These are phyloP conservation scores for Acomys russatus DNA, from an alignment of 2,797 vertebrate genomes.

Conservation along the genomic window DNA sequence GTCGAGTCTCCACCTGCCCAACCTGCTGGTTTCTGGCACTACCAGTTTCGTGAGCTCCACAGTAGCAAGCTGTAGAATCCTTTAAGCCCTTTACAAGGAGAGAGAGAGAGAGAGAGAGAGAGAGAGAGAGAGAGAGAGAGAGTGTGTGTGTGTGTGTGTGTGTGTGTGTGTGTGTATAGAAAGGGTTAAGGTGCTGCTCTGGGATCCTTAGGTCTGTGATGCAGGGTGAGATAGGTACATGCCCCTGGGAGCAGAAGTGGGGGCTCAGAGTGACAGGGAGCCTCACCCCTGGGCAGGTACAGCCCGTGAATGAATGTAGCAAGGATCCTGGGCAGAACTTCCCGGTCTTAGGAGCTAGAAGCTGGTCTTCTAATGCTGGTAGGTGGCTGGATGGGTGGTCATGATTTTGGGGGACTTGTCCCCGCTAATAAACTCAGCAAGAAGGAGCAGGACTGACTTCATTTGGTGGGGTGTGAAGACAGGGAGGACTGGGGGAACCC, in stretches of 20 bases:
- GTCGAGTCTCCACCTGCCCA: constrained; percentile 76
- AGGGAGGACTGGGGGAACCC: not conserved
- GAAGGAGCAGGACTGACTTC: not conserved
- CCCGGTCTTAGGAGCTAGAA: not conserved
- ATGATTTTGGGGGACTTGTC: too few species aligned
- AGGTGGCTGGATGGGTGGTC: not conserved
- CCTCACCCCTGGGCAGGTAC: not conserved
- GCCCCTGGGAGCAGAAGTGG: not conserved
- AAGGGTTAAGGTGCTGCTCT: not conserved
- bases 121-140: too few species aligned
- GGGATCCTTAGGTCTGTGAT: not conserved
- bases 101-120: too few species aligned
- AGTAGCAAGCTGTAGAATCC: constrained; percentile 79
- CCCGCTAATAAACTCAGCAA: not conserved
- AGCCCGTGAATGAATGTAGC: not conserved
- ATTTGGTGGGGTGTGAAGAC: not conserved
- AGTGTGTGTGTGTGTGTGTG: too few species aligned
- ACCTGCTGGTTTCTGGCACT: constrained; percentile 59
- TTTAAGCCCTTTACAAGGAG: constrained; percentile 82
- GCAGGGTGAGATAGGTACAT: too few species aligned
- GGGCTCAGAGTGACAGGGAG: too few species aligned
- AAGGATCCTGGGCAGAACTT: not conserved
- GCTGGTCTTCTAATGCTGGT: not conserved
- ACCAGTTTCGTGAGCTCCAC: constrained; percentile 79
- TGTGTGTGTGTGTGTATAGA: not conserved